Evolutionary conservation across 1,140 invertebrate species (phyloP), one percentile per base, ranked within the genome.

Genomic region (Drosophila santomea): DNA sequence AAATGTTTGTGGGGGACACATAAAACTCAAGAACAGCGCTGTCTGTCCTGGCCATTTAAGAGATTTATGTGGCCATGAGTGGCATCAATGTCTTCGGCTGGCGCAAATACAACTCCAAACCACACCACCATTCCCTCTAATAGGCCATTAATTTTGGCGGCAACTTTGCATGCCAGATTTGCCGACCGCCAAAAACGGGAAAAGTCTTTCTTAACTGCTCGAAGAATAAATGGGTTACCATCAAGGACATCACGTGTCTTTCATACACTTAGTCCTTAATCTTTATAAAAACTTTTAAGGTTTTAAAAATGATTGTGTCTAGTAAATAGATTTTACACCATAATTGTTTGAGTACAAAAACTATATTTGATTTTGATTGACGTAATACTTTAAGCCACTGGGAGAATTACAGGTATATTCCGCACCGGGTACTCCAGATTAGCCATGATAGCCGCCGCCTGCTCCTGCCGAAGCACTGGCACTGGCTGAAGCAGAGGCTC

Each of bases 1-100:
- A 89, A 88, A 86, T 86, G 79, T 56, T 88, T 79, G 66, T 59
- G 60, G 59, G 51, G 72, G 69, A 55, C 58, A 74, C 59, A 75
- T 74, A 64, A 77, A 77, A 78, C 63, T 64, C 71, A 68, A 68
- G 55, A 61, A 58, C 69, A 63, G 55, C 32, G 71, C 48, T 74
- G 78, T 85, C 62, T 69, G 61, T 36, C 38, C 45, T 23, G 50
- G 64, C 80, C 66, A 77, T 78, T 78, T 63, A 54, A 43, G 50
- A 64, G 67, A 83, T 89, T 89, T 77, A 89, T 89, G 56, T 45
- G 36, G 25, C 60, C 79, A 61, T 79, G 66, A 59, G 58, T 64
- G 63, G 77, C 81, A 79, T 83, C 80, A 82, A 81, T 82, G 78
- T 82, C 64, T 56, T 52, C 15, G 50, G 44, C 47, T 36, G 32